Evolutionary conservation across 2,797 vertebrate genomes (phyloP).

Genomic region (Clamator glandarius): DNA sequence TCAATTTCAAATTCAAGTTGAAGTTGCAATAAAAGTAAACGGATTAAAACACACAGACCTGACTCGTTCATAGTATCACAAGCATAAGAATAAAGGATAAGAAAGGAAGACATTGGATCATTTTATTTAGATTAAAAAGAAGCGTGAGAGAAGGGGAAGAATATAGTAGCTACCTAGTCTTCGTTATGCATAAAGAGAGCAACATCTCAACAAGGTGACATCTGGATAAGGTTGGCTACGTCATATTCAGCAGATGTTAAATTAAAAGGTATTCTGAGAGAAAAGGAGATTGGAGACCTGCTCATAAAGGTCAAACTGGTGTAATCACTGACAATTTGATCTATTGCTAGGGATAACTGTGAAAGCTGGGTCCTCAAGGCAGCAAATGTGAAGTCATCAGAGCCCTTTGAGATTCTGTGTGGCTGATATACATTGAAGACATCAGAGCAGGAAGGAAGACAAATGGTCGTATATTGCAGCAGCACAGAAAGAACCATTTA

Average conservation of each 20-base stretch:
- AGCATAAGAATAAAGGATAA: not conserved
- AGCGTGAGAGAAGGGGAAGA: not conserved
- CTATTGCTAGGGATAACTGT: conserved; percentile 25
- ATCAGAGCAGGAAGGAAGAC: conserved; percentile 29
- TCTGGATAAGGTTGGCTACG: not conserved
- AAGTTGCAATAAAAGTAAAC: not conserved
- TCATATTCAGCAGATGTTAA: conserved; percentile 12
- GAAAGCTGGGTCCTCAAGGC: conserved; percentile 38
- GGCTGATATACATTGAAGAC: conserved; percentile 31
- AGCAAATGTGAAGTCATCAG: conserved; percentile 45
- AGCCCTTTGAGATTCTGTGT: conserved; percentile 47
- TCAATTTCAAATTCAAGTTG: not conserved
- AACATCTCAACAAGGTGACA: not conserved
- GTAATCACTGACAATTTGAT: conserved; percentile 58
- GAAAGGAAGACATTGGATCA: not conserved
- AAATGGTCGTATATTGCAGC: conserved; percentile 37
- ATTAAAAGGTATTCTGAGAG: conserved; percentile 42
- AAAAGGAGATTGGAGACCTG: conserved; percentile 46
- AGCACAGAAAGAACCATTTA: conserved; percentile 46
- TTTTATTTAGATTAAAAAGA: not conserved
- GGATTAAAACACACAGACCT: not conserved
- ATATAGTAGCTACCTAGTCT: not conserved
- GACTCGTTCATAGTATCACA: not conserved
- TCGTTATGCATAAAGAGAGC: not conserved
- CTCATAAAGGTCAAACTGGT: conserved; percentile 55